Conservation (phyloP, 1,140 invertebrate genomes). For the Asobara japonica region DNA sequence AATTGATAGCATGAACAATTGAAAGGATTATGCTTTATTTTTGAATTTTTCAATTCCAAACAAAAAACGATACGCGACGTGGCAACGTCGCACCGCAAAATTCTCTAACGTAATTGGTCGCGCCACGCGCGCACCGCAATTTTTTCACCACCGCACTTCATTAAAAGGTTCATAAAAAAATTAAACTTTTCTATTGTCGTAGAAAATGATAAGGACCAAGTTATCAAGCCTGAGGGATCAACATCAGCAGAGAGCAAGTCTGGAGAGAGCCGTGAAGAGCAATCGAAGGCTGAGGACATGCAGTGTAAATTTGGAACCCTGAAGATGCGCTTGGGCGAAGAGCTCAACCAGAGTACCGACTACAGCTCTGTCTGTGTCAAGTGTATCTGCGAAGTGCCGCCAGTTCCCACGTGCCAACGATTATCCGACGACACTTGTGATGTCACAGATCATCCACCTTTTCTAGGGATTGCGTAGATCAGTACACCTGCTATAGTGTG, state of each 20-base stretch:
- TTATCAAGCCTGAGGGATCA: neutral
- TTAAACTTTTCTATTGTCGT: neutral
- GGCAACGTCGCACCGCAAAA: too few species aligned
- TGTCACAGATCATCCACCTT: neutral
- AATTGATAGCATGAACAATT: too few species aligned
- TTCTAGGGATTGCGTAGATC: too few species aligned
- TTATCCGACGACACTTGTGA: slow-evolving; percentile 36
- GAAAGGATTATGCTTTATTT: too few species aligned
- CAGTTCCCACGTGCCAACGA: slow-evolving; percentile 43
- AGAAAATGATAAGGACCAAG: slow-evolving; percentile 22
- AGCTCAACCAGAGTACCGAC: slow-evolving; percentile 41
- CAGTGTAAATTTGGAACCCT: slow-evolving; percentile 45
- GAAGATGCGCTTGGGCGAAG: slow-evolving; percentile 47
- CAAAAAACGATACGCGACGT: too few species aligned
- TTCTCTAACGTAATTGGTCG: too few species aligned
- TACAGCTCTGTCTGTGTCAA: slow-evolving; percentile 42
- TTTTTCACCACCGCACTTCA: too few species aligned
- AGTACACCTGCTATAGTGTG: too few species aligned
- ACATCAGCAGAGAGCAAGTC: neutral
- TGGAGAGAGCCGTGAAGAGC: neutral
- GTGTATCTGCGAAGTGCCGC: slow-evolving; percentile 52
- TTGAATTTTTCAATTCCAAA: too few species aligned
- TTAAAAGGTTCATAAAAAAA: too few species aligned
- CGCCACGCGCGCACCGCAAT: too few species aligned
- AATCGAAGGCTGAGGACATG: neutral